phyloP scores from a whole-genome alignment of 1,140 invertebrate genomes.

The Cydia amplana region DNA sequence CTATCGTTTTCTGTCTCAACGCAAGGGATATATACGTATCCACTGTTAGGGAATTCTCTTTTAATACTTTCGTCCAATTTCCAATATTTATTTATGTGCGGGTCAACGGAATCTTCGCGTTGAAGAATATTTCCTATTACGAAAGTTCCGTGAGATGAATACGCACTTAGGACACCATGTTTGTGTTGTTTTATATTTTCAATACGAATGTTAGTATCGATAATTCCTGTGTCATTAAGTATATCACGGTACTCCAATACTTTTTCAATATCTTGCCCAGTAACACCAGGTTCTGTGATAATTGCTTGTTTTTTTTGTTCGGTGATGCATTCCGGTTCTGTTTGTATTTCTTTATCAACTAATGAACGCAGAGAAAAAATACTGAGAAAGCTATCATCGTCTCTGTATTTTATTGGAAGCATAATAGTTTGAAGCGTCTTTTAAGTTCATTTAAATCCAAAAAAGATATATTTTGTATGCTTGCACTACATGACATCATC shows the following conservation, averaged over 20 bases:
- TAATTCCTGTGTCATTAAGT: neutral
- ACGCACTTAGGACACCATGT: neutral
- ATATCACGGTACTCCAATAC: neutral
- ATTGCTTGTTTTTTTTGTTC: neutral
- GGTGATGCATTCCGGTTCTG: neutral
- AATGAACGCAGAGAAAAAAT: neutral
- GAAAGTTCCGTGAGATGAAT: neutral
- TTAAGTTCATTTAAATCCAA: neutral
- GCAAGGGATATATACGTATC: conserved; percentile 7
- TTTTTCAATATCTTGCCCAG: neutral
- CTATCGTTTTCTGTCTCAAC: neutral
- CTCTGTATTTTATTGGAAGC: neutral
- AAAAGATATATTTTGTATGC: neutral
- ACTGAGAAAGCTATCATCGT: neutral
- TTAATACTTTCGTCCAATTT: conserved; percentile 3
- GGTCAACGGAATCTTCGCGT: neutral
- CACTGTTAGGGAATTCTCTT: neutral
- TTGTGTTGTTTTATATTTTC: conserved; percentile 2
- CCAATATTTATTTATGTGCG: neutral
- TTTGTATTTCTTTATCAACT: neutral
- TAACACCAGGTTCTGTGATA: neutral
- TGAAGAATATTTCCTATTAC: neutral
- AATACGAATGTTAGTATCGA: neutral
- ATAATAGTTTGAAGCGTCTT: neutral
- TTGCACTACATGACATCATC: neutral